Evolutionary conservation across 2,113 vertebrate species (phyloP).

Genomic region (Mustelus asterias): DNA sequence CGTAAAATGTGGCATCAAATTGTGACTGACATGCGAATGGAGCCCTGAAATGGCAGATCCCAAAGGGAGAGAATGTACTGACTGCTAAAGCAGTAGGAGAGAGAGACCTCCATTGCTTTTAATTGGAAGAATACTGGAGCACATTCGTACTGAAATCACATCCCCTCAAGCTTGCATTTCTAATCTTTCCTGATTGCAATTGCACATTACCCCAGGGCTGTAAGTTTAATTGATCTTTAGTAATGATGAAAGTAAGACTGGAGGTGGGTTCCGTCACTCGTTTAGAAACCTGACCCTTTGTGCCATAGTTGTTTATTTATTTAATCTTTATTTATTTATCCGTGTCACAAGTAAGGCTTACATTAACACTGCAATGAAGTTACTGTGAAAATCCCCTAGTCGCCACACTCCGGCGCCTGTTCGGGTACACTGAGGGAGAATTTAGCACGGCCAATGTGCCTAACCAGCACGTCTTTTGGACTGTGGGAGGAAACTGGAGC

Average conservation of each 20-base stretch:
- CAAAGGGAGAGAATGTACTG: not conserved
- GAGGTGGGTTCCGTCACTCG: not conserved
- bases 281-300: not conserved
- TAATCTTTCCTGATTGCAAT: not conserved
- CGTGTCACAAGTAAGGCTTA: too few relatives aligned
- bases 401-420: too few relatives aligned
- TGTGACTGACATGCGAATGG: not conserved
- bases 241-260: not conserved
- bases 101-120: not conserved
- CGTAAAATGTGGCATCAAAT: not conserved
- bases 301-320: not conserved
- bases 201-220: not conserved
- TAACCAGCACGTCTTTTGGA: too few relatives aligned
- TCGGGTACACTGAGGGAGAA: too few relatives aligned
- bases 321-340: too few relatives aligned
- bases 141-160: not conserved
- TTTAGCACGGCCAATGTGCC: too few relatives aligned
- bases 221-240: not conserved
- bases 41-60: not conserved
- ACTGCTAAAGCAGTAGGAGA: not conserved
- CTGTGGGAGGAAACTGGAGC: too few relatives aligned
- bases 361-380: too few relatives aligned
- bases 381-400: too few relatives aligned
- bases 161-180: not conserved
- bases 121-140: not conserved